Base-by-base conservation (phyloP, 2,888 invertebrate species). In the Cryptus viduatorius region DNA sequence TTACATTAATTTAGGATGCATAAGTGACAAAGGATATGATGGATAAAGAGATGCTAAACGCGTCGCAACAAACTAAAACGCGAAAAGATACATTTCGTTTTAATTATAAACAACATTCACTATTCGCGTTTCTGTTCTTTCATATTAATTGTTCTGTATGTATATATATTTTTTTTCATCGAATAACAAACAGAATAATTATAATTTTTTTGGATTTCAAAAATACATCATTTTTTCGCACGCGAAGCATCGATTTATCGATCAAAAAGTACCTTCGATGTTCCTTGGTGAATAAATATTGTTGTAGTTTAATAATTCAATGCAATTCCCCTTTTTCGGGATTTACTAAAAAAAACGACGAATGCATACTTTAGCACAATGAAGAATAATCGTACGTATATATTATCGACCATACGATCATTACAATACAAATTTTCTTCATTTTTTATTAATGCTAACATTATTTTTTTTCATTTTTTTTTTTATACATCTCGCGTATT, bases 231-330 rank as follows among this genome's bases (percentile, higher is more conserved):
- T 61, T 61, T 8, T 61, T 24, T 14, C 12, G 31, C 59, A 31
- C 59, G 14, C 14, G 4, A 59, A 61, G 5, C 59, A 29, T n/a
- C 31, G 59, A 59, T 31, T 59, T 53, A 53, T 53, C 42, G 64
- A n/a, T 65, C 12, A 12, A 37, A 75, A 4, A 3, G 24, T 50
- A 65, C 48, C 19, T 50, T 53, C 24, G 37, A 53, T 76, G 42
- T 65, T 65, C 65, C 76, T 76, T 50, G 37, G 16, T 24, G 12
- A 19, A 24, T 75, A 50, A 75, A 64, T 65, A 50, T 76, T 76
- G 65, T 53, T 53, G 4, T 64, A 65, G 53, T 19, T 42, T 42
- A 19, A 24, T 53, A 8, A 12, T 50, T 24, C n/a, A 50, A 24
- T 8, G 42, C 24, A 50, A 48, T 64, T 10, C 7, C 37, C n/a